These are phyloP conservation scores for Charaxes varanes DNA, from an alignment of 1,140 invertebrate species.

Conservation along the genomic window DNA sequence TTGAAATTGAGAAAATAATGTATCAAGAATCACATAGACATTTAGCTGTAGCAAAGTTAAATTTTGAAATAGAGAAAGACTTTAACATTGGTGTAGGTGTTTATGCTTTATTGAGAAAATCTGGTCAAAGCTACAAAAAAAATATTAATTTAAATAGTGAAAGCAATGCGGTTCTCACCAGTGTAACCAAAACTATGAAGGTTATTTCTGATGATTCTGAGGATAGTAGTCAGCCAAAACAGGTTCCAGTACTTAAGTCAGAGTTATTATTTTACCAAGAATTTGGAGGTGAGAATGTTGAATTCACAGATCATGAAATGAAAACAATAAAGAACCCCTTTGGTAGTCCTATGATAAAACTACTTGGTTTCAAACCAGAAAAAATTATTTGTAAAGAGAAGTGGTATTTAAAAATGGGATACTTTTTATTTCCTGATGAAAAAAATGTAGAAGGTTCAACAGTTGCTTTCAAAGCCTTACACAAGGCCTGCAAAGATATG, in stretches of 20 bases:
- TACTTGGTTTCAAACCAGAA: conserved; percentile 61
- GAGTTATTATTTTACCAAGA: conserved; percentile 48
- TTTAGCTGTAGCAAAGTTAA: conserved; percentile 46
- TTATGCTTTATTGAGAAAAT: conserved; percentile 43
- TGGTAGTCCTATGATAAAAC: conserved; percentile 50
- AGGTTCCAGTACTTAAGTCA: conserved; percentile 49
- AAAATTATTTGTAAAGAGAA: conserved; percentile 53
- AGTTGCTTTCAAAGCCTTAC: conserved; percentile 52
- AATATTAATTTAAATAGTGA: conserved; percentile 43
- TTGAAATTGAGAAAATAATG: conserved; percentile 44
- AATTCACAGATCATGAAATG: conserved; percentile 54
- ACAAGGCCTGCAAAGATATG: conserved; percentile 52
- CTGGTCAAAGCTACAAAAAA: conserved; percentile 33
- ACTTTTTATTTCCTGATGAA: conserved; percentile 64
- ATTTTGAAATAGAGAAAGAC: conserved; percentile 49
- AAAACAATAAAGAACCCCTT: conserved; percentile 55
- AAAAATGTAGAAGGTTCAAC: conserved; percentile 54
- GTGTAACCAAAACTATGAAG: conserved; percentile 50
- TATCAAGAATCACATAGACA: conserved; percentile 49
- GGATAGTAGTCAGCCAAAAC: conserved; percentile 28
- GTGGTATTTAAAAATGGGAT: conserved; percentile 54
- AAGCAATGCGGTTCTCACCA: conserved; percentile 45
- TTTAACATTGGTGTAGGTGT: conserved; percentile 52
- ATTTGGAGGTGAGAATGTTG: conserved; percentile 49
- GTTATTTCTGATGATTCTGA: conserved; percentile 22